Percentiles rank a stretch among this genome's conserved stretches.
These are phyloP conservation scores for Melikaiella ostensackeni DNA, from an alignment of 2,888 invertebrate species.

Conservation along the genomic window DNA sequence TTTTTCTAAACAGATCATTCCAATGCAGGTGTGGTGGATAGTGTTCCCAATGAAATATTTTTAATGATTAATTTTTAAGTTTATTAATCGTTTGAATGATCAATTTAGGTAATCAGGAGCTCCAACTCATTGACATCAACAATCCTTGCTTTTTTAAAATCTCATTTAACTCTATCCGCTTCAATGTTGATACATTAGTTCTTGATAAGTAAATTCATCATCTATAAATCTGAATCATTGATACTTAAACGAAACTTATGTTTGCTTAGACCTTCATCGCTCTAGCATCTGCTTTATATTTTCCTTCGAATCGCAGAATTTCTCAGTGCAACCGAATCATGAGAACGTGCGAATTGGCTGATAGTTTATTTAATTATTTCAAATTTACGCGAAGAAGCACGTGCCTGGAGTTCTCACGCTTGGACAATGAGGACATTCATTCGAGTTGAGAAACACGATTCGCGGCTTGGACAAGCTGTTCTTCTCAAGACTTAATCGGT, in stretches of 20 bases:
- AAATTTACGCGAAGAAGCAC: conserved; percentile 58
- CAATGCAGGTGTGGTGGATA: too few species aligned
- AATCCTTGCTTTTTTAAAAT: too few species aligned
- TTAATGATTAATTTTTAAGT: too few species aligned
- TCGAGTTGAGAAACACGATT: conserved; percentile 52
- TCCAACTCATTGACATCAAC: too few species aligned
- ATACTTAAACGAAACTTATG: background rate
- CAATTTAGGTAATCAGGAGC: too few species aligned
- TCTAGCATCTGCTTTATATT: background rate
- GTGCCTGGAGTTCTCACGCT: conserved; percentile 71
- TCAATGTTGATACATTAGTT: too few species aligned
- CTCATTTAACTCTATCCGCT: too few species aligned
- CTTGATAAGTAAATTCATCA: too few species aligned
- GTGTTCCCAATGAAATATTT: too few species aligned
- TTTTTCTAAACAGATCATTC: too few species aligned
- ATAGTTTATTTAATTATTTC: conserved; percentile 66
- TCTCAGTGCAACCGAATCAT: background rate
- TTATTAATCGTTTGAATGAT: too few species aligned
- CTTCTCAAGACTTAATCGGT: conserved; percentile 69
- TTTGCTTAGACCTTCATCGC: background rate
- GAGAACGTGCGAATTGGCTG: background rate
- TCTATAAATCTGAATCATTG: too few species aligned
- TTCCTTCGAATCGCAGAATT: background rate
- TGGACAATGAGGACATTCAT: conserved; percentile 73
- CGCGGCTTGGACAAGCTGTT: conserved; percentile 45